Evolutionary conservation across 2,113 vertebrate genomes (phyloP), one percentile per base, ranked within the genome.

Genomic region (Pachypanchax playfairii): DNA sequence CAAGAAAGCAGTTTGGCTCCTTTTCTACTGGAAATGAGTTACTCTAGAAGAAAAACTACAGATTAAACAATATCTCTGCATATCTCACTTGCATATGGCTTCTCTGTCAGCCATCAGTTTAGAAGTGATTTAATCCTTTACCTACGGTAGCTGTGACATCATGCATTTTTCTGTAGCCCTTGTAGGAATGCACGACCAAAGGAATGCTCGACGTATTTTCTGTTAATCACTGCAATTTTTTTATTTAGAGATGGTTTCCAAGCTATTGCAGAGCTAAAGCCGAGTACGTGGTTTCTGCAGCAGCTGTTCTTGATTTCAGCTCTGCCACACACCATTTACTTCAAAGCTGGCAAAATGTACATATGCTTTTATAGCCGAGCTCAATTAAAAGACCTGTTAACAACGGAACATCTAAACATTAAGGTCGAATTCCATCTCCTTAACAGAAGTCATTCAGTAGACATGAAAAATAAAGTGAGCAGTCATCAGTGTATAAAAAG

Each of bases 281-380:
- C 50, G 50, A 58, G 63, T 46, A 29, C 47, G 43, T 52, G 13
- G 53, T 59, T 68, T 62, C 62, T 56, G 64, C 69, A 66, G 50
- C 75, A 86, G 82, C 85, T 84, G 73, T 75, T 86, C 62, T 79
- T 70, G 3, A 70, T 84, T 60, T 66, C 36, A 10, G 46, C 39
- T 35, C 65, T 56, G 76, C 47, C 70, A 70, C n/a, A 65, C 72
- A 43, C 69, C 73, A 85, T 90, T 90, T 84, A 78, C 65, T 55
- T 62, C 67, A 61, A 63, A 47, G 59, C 71, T 67, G 71, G 75
- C 61, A 61, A 75, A 83, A 78, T 54, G 65, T 43, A 64, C 60
- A 78, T 44, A 69, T 44, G n/a, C 63, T 15, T 48, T 70, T 70
- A 60, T 36, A 20, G 66, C 79, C 61, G 70, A 54, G 70, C 64